Base-by-base conservation (phyloP, 2,113 vertebrate genomes). In the Sorex fumeus region DNA sequence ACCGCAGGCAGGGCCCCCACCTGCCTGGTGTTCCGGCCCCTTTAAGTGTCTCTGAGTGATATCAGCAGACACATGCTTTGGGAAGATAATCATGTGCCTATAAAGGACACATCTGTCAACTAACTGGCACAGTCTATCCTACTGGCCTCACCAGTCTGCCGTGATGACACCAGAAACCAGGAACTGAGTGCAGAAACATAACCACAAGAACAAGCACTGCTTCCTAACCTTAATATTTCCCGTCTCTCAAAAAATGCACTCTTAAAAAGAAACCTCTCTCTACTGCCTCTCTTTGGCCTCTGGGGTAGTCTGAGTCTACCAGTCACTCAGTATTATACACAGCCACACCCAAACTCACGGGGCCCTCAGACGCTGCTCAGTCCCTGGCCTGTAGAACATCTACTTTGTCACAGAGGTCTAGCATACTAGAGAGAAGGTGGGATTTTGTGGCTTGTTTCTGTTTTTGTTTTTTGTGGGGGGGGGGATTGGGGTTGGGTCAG, bases 151-250 rank as follows among this genome's bases (percentile, higher is more conserved):
- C 27, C 76, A 80, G 69, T 71, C 27, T 30, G 43, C 84, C 10
- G 3, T 74, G 23, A 91, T 93, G 77, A 82, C 66, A 47, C 57
- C 50, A 16, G 8, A 11, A 47, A 18, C 47, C 70, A 90, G 79
- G 87, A 62, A 84, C 9, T 45, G 6, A 80, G 36, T 70, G 74
- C 28, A 76, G 60, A 93, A 92, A 76, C 8, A 74, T 75, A 84
- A 60, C 79, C 43, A 9, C 16, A 27, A 84, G 53, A 53, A n/a
- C 75, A 95, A 82, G 45, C 82, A 88, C 30, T 36, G 16, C 25
- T 87, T 95, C 66, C 75, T 67, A 66, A 72, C 90, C 40, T 53
- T 2, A 76, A 16, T 71, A 86, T 71, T 80, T 75, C 30, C 84
- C 72, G 43, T 36, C 67, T 84, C 32, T 94, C 28, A 50, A 80